phyloP scores from a whole-genome alignment of 2,113 vertebrate genomes.

The Motacilla alba region DNA sequence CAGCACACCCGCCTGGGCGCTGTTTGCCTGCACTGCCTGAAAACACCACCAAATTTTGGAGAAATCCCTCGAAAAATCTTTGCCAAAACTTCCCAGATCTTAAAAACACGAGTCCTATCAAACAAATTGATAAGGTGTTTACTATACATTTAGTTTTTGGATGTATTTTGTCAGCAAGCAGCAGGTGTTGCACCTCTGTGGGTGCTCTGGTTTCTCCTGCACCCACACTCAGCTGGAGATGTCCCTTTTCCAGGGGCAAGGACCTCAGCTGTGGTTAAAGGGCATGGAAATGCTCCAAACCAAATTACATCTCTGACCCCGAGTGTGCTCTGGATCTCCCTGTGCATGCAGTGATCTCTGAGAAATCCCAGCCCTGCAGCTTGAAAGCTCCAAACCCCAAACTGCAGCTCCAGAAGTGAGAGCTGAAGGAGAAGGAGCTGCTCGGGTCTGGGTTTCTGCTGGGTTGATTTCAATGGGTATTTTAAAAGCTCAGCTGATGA shows the following conservation, averaged over 20 bases:
- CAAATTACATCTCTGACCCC: background rate
- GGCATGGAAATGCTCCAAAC: background rate
- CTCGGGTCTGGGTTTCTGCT: background rate
- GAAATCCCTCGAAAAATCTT: background rate
- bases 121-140: background rate
- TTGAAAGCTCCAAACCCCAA: background rate
- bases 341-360: background rate
- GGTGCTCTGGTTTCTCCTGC: background rate
- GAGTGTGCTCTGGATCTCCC: background rate
- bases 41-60: background rate
- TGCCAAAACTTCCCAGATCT: background rate
- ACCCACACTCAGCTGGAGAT: fast-evolving
- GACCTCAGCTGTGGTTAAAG: background rate
- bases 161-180: background rate
- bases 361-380: background rate
- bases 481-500: background rate
- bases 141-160: background rate
- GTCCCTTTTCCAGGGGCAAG: background rate
- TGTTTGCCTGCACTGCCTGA: background rate
- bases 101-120: background rate
- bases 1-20: background rate
- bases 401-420: background rate
- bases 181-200: background rate
- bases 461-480: background rate
- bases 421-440: background rate